These are phyloP conservation scores for Ganaspis sp. DNA, from an alignment of 1,140 invertebrate genomes.

Conservation along the genomic window DNA sequence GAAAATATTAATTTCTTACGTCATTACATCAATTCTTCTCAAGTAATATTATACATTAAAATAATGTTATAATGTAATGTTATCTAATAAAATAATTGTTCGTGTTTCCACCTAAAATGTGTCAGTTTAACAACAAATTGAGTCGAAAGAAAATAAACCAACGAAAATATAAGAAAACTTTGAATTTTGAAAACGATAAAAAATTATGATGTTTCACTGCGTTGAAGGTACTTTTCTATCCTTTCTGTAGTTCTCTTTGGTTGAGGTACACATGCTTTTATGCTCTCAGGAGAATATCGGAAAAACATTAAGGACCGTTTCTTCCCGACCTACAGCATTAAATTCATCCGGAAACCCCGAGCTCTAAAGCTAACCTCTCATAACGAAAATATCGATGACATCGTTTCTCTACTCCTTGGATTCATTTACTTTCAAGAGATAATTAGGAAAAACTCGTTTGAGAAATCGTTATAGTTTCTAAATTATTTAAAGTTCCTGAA, in stretches of 20 bases:
- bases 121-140: too few relatives aligned
- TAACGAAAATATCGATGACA: conserved; percentile 15
- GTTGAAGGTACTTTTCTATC: background rate
- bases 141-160: too few relatives aligned
- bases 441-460: background rate
- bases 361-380: background rate
- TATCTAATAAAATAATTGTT: too few relatives aligned
- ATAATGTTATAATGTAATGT: too few relatives aligned
- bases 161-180: too few relatives aligned
- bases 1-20: too few relatives aligned
- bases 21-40: too few relatives aligned
- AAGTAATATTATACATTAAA: too few relatives aligned
- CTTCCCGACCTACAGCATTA: background rate
- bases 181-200: too few relatives aligned
- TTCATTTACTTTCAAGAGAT: conserved; percentile 4
- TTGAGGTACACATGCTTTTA: background rate
- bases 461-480: background rate
- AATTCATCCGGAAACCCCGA: background rate
- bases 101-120: too few relatives aligned
- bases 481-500: background rate
- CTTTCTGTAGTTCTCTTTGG: background rate
- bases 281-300: background rate
- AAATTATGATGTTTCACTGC: background rate
- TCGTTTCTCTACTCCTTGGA: background rate
- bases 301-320: background rate